Evolutionary conservation across 2,797 vertebrate species (phyloP), one percentile per base, ranked within the genome.

Genomic region (Thripadectes ignobilis): DNA sequence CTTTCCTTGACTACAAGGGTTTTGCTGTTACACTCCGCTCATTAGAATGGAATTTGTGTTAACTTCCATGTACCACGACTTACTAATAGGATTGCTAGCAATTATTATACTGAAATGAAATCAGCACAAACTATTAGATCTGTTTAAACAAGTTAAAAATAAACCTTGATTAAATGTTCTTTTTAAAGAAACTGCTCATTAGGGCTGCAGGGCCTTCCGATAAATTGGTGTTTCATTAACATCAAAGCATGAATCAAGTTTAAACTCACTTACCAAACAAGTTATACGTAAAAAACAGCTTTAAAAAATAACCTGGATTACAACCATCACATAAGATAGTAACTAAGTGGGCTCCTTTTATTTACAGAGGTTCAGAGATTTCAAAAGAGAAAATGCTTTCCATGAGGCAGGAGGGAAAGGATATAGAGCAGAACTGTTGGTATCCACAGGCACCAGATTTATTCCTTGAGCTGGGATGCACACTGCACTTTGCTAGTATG

Each of bases 41-140:
- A 99, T 98, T 98, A 99, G 98, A 99, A 99, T 96, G 99, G 99
- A 99, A 99, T 99, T 99, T 99, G 98, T 99, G 99, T 98, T 99
- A 99, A 99, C 99, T 99, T 99, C 98, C 98, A 97, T 99, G 98
- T 98, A 98, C 97, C 96, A 98, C 95, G 95, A 97, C 98, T 98
- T 97, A 98, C 98, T 98, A 98, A 98, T 98, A 98, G 97, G 98
- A 98, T 98, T 98, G 98, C 97, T 98, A 98, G 98, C 97, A 98
- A 98, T 98, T 98, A 98, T 98, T 98, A 98, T 97, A 98, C 97
- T 95, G 97, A 98, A 98, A 98, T 98, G 98, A 98, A 98, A 98
- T 98, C 98, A 98, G 98, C 97, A 98, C 98, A 98, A 98, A 98
- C 98, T 98, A 98, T 98, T 98, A 98, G 98, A 98, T 98, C 98